phyloP scores from a whole-genome alignment of 2,888 invertebrate species.

The Tenodera sinensis region DNA sequence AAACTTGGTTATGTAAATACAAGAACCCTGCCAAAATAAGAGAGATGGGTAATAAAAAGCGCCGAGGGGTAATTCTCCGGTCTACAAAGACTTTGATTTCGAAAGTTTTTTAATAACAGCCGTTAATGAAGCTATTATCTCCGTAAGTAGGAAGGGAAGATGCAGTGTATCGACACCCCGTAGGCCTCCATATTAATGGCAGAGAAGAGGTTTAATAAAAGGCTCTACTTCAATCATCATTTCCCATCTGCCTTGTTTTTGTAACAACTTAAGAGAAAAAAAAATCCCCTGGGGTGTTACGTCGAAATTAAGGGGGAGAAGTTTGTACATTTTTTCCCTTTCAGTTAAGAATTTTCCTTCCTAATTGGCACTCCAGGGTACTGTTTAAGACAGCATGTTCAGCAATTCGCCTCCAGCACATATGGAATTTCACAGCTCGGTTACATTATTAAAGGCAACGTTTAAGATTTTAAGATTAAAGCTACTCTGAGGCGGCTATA shows the following conservation, averaged over 20 bases:
- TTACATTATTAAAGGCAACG: not conserved
- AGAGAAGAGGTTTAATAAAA: not conserved
- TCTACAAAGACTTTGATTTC: conserved; percentile 3
- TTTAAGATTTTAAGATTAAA: not conserved
- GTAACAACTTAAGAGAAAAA: not conserved
- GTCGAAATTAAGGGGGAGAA: not conserved
- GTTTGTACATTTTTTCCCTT: not conserved
- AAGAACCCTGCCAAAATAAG: no score
- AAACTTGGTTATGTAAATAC: no score
- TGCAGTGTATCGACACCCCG: not conserved
- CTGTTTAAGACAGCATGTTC: not conserved
- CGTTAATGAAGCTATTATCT: conserved; percentile 6
- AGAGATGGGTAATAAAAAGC: not conserved
- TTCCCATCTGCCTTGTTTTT: not conserved
- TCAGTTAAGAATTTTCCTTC: not conserved
- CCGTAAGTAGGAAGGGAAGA: not conserved
- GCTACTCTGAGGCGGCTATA: not conserved
- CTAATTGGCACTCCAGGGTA: conserved; percentile 2
- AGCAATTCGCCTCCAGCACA: not conserved
- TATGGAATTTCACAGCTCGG: not conserved
- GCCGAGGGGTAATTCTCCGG: not conserved
- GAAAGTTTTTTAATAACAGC: conserved; percentile 2
- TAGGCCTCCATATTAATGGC: not conserved
- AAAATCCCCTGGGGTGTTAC: not conserved
- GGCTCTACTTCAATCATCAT: not conserved